Evolutionary conservation across 1,140 invertebrate species (phyloP).

Genomic region (Glossosoma conforme): DNA sequence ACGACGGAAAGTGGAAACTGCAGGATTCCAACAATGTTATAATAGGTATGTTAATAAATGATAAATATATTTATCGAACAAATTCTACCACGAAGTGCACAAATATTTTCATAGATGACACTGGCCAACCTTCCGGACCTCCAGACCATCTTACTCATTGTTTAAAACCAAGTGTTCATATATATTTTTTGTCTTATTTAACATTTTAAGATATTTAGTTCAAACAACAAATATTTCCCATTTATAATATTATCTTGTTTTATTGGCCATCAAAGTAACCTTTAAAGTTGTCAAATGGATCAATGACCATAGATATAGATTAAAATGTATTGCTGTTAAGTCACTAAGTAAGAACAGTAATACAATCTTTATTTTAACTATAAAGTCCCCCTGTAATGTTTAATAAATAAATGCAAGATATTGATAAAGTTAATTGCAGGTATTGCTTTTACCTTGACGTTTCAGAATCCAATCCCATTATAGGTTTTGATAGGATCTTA

Average conservation of each 20-base stretch:
- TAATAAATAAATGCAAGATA: no score
- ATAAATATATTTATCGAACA: neutral
- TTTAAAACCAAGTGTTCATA: neutral
- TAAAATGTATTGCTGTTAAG: no score
- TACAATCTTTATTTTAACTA: no score
- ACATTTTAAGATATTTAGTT: neutral
- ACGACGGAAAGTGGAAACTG: conserved; percentile 68
- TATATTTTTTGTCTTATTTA: neutral
- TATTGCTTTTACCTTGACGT: no score
- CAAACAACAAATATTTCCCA: neutral
- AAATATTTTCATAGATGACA: neutral
- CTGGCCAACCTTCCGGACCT: neutral
- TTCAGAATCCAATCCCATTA: no score
- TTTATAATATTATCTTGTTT: no score
- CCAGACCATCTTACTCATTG: neutral
- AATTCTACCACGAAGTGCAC: neutral
- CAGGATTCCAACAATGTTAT: conserved; percentile 46
- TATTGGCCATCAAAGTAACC: no score
- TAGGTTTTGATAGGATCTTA: neutral
- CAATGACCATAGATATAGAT: no score
- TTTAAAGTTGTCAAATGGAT: no score
- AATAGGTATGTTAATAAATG: conserved; percentile 33
- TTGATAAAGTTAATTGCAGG: neutral
- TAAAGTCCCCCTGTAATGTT: no score
- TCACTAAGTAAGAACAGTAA: no score